Percentiles rank a stretch among this genome's conserved stretches.
These are phyloP conservation scores for Erebia aethiops DNA, from an alignment of 2,888 invertebrate genomes.

Conservation along the genomic window DNA sequence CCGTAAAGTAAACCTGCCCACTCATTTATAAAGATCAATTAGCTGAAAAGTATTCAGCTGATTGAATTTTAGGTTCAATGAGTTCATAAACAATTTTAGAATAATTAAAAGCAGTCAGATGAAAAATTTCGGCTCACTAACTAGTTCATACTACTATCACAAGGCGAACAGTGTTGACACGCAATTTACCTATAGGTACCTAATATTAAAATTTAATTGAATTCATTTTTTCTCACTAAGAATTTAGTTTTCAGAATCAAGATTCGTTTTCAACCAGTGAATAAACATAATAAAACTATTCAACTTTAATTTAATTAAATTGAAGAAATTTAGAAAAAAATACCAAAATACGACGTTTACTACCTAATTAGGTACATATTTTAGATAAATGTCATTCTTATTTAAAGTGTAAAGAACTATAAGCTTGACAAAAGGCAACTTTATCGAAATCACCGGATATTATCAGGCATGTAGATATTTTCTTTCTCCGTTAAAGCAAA, in stretches of 20 bases:
- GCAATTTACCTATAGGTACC: conserved; percentile 49
- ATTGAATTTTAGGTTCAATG: conserved; percentile 27
- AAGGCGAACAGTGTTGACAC: conserved; percentile 68
- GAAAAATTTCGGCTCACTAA: conserved; percentile 73
- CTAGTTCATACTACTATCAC: conserved; percentile 68
- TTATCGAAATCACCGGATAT: too few species aligned
- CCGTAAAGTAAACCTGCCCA: background rate
- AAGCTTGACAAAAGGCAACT: too few species aligned
- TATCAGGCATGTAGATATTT: too few species aligned
- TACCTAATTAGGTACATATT: too few species aligned
- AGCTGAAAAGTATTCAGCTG: background rate
- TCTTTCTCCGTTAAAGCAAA: too few species aligned
- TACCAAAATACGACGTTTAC: too few species aligned
- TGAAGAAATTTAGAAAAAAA: too few species aligned
- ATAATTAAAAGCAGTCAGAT: conserved; percentile 67
- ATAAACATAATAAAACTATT: too few species aligned
- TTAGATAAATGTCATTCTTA: too few species aligned
- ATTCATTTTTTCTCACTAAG: background rate
- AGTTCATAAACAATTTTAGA: conserved; percentile 52
- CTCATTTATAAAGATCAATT: background rate
- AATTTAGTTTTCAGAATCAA: background rate
- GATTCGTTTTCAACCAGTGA: too few species aligned
- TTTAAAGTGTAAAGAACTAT: too few species aligned
- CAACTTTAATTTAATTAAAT: too few species aligned
- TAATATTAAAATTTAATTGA: conserved; percentile 2